A percentile compares a stretch with the other conserved stretches of the same genome.
phyloP scores from a whole-genome alignment of 2,888 invertebrate genomes.

The Charanyca ferruginea region DNA sequence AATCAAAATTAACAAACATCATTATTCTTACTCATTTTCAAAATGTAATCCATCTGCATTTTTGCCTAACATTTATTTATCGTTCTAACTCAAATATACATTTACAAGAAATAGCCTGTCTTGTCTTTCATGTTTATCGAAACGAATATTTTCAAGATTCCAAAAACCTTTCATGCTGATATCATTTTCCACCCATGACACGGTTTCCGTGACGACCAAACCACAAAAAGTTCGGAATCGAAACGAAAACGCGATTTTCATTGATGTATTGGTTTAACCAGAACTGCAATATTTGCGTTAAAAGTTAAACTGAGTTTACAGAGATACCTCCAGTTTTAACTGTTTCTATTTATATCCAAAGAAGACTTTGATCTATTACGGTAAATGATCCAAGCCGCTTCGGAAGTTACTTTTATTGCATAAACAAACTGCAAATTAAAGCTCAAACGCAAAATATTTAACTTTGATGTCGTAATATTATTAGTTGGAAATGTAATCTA shows the following conservation, averaged over 20 bases:
- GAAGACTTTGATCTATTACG: constrained; percentile 58
- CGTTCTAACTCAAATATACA: constrained; percentile 2
- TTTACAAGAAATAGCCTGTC: background rate
- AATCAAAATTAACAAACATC: background rate
- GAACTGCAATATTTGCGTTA: constrained; percentile 10
- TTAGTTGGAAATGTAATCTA: constrained; percentile 22
- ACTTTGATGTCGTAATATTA: constrained; percentile 57
- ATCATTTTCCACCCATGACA: too few species aligned
- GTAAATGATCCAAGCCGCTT: constrained; percentile 47
- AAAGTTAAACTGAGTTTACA: too few species aligned
- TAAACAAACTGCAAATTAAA: constrained; percentile 58
- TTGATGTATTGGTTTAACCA: background rate
- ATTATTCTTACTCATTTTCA: background rate
- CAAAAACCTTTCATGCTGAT: constrained; percentile 16
- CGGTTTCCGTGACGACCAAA: constrained; percentile 2
- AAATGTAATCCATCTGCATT: background rate
- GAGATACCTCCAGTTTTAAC: constrained; percentile 3
- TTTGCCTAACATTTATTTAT: background rate
- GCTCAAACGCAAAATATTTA: constrained; percentile 39
- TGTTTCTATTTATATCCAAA: constrained; percentile 42
- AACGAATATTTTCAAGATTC: constrained; percentile 6
- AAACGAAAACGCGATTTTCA: background rate
- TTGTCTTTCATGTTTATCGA: constrained; percentile 26
- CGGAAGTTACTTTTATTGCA: constrained; percentile 57
- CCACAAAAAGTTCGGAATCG: constrained; percentile 7